Percentiles rank a stretch among this genome's conserved stretches.
Evolutionary conservation across 2,797 vertebrate species (phyloP).

Genomic region (Amniataba percoides): DNA sequence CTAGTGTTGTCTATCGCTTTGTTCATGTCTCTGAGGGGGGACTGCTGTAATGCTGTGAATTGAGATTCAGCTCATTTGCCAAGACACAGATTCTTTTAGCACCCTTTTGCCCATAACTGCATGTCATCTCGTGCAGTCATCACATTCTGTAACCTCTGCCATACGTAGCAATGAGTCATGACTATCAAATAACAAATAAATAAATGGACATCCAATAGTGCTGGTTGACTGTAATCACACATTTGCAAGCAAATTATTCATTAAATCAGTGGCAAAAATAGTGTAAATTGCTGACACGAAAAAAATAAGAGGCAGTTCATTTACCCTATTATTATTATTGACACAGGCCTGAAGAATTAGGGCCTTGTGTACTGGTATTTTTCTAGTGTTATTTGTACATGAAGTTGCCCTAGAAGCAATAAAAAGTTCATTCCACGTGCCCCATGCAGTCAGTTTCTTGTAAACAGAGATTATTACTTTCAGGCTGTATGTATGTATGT

Average conservation of each 20-base stretch:
- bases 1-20: constrained; percentile 36
- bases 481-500: too few species aligned
- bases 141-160: constrained; percentile 12
- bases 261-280: background rate
- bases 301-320: background rate
- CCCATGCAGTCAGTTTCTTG: background rate
- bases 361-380: background rate
- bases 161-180: background rate
- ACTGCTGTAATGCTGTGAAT: constrained; percentile 16
- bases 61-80: constrained; percentile 10
- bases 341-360: background rate
- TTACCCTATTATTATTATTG: background rate
- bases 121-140: constrained; percentile 13
- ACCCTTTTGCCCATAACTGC: background rate
- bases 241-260: background rate
- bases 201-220: background rate
- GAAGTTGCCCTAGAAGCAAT: background rate
- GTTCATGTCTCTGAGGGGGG: constrained; percentile 31
- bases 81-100: background rate
- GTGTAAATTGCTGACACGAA: background rate
- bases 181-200: background rate
- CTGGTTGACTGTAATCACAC: background rate
- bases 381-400: background rate
- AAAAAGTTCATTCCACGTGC: background rate
- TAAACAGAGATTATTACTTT: background rate